phyloP scores from a whole-genome alignment of 2,113 vertebrate species.

The Mesitornis unicolor region DNA sequence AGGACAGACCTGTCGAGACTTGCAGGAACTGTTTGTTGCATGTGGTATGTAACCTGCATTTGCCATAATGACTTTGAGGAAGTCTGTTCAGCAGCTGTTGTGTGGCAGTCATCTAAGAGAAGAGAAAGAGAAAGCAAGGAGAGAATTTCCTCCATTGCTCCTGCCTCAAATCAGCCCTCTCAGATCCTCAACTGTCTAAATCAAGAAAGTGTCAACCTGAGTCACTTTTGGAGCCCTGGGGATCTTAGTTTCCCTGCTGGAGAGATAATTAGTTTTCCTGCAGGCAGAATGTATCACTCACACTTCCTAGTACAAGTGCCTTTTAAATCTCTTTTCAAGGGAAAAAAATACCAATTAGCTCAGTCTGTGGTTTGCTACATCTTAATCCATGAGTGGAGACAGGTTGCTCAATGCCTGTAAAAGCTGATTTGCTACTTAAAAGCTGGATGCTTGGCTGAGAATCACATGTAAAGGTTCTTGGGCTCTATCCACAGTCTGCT shows the following conservation, averaged over 20 bases:
- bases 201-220: not conserved
- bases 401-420: not conserved
- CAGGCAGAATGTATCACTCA: not conserved
- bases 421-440: not conserved
- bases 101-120: not conserved
- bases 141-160: not conserved
- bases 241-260: not conserved
- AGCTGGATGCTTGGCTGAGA: not conserved
- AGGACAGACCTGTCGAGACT: not conserved
- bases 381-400: not conserved
- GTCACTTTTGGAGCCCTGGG: not conserved
- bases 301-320: not conserved
- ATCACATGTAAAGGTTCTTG: not conserved
- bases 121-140: not conserved
- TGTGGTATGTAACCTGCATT: not conserved
- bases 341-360: not conserved
- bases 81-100: not conserved
- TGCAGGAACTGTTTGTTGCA: not conserved
- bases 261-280: conserved; percentile 10
- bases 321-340: not conserved
- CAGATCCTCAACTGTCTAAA: not conserved
- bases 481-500: not conserved
- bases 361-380: not conserved
- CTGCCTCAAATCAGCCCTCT: not conserved
- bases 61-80: not conserved